Percentiles rank a stretch among this genome's conserved stretches.
Evolutionary conservation across 2,797 vertebrate genomes (phyloP).

Genomic region (Amniataba percoides): DNA sequence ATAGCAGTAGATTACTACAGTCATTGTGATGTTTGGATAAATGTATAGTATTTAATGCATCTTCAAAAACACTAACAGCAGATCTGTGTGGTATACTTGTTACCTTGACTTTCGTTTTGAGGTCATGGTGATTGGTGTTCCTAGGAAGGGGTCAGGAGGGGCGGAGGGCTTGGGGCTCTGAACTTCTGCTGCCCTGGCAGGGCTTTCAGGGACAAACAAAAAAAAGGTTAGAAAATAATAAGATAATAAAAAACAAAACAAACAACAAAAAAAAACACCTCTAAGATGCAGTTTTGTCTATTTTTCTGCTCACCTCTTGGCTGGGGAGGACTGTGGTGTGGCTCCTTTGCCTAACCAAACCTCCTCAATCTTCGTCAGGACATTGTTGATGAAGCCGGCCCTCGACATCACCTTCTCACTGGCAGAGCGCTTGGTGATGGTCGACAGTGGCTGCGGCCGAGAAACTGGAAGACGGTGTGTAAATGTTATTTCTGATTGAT

Average conservation of each 20-base stretch:
- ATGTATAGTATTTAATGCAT: neutral
- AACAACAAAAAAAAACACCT: no score
- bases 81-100: neutral
- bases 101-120: conserved; percentile 91
- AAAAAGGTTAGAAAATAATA: conserved; percentile 1
- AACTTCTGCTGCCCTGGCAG: conserved; percentile 69
- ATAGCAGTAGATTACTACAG: neutral
- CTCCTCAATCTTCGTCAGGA: conserved; percentile 93
- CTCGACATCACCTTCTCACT: conserved; percentile 89
- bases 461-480: conserved; percentile 80
- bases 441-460: conserved; percentile 92
- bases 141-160: conserved; percentile 89
- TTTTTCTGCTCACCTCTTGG: conserved; percentile 80
- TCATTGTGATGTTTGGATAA: neutral
- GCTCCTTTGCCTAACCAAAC: conserved; percentile 88
- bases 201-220: conserved; percentile 69
- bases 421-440: conserved; percentile 86
- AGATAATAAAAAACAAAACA: neutral
- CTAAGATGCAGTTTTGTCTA: neutral
- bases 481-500: conserved; percentile 6
- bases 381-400: conserved; percentile 91
- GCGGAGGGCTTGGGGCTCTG: conserved; percentile 63
- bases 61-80: neutral
- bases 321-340: conserved; percentile 75
- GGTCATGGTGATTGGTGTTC: conserved; percentile 89